phyloP scores from a whole-genome alignment of 2,797 vertebrate species.

The Acridotheres tristis region DNA sequence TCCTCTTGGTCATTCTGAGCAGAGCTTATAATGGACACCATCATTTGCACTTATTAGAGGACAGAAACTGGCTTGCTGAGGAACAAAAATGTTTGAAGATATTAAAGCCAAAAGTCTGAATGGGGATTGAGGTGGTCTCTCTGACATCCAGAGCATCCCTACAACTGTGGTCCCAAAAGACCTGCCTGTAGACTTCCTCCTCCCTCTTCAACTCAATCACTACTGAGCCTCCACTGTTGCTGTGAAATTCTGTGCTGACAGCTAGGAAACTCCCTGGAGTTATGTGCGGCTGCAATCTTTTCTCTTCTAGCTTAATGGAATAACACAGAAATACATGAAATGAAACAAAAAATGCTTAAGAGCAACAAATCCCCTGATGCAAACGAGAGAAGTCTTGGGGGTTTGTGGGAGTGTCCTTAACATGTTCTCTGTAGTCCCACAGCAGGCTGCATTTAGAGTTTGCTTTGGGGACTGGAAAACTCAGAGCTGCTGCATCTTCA shows the following conservation, averaged over 20 bases:
- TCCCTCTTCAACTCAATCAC: neutral
- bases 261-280: neutral
- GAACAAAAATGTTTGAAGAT: neutral
- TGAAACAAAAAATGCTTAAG: neutral
- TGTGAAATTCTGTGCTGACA: neutral
- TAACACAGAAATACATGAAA: neutral
- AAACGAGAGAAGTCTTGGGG: neutral
- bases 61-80: neutral
- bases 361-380: neutral
- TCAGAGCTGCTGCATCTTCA: accelerated
- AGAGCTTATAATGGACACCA: neutral
- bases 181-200: neutral
- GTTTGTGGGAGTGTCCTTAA: neutral
- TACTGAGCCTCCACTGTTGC: neutral
- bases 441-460: neutral
- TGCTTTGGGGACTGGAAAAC: neutral
- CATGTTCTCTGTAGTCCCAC: neutral
- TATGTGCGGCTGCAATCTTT: neutral
- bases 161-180: neutral
- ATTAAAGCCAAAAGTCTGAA: neutral
- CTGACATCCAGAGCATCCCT: neutral
- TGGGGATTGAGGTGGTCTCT: neutral
- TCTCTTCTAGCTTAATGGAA: neutral
- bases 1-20: neutral
- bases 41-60: neutral